Evolutionary conservation across 2,888 invertebrate species (phyloP).

Genomic region (Drosophila birchii): DNA sequence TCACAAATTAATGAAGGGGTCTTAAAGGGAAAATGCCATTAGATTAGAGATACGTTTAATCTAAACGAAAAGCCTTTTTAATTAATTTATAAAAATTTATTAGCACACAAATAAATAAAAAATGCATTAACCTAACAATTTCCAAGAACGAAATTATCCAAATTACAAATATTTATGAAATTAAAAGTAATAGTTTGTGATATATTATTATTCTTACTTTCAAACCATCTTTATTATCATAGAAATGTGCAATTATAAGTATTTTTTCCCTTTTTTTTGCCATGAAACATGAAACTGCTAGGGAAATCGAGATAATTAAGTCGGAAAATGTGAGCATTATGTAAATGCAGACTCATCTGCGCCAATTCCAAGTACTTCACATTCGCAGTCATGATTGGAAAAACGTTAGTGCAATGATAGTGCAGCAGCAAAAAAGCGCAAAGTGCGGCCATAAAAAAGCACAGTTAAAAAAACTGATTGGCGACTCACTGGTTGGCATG

Average conservation of each 20-base stretch:
- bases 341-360: slow-evolving; percentile 36
- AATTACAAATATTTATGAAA: neutral
- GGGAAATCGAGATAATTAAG: slow-evolving; percentile 16
- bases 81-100: neutral
- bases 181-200: neutral
- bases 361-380: slow-evolving; percentile 28
- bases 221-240: too few species aligned
- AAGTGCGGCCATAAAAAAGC: slow-evolving; percentile 42
- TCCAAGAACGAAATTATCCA: neutral
- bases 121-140: neutral
- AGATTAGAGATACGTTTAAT: neutral
- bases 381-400: slow-evolving; percentile 28
- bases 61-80: neutral
- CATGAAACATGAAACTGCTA: neutral
- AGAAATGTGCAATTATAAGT: neutral
- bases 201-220: neutral
- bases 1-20: slow-evolving; percentile 23
- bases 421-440: slow-evolving; percentile 37
- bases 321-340: slow-evolving; percentile 9
- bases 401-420: slow-evolving; percentile 42
- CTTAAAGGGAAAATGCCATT: neutral
- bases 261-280: neutral
- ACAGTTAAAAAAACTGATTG: slow-evolving; percentile 44
- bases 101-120: neutral
- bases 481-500: slow-evolving; percentile 14